Base-by-base conservation (phyloP, 2,888 invertebrate species). In the Brachyopa scutellaris region DNA sequence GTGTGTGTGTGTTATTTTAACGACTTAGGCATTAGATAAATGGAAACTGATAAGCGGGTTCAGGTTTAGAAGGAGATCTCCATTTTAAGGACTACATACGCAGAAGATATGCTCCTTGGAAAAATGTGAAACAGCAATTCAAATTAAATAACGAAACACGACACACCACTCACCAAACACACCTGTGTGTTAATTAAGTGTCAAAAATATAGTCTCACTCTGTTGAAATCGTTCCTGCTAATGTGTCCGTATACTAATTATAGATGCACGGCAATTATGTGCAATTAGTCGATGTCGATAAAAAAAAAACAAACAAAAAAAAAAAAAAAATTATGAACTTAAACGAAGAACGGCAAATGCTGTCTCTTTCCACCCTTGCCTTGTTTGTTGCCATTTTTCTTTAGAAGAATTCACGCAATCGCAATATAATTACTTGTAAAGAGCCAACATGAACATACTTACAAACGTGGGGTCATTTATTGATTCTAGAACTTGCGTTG, bases 261-360 rank as follows among this genome's bases (percentile, higher is more conserved):
- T 55, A 82, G 76, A 82, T 82, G 70, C 82, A 82, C 82, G 82
- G 76, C 82, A 82, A 76, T 82, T 77, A 82, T 76, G 82, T 70
- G 70, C 82, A 82, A 82, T 82, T 82, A 82, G 82, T 82, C 19
- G 47, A 69, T 61, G 76, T 76, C 70, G 64, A 82, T 82, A 47
- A 47, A 59, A 55, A 38, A 49, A 40, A 1, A 8, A 26, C 7
- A 23, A 2, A 26, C 17, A 42, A 49, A 55, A 51, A 29, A 17
- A 31, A 8, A 61, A 69, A 19, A 51, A n/a, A 26, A n/a, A n/a
- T n/a, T n/a, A n/a, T n/a, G n/a, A n/a, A n/a, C n/a, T n/a, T n/a
- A 33, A 15, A 49, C n/a, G 33, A 45, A 80, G 73, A 64, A 70
- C 33, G 64, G 5, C 42, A 74, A 69, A 74, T 38, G 38, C 61